phyloP scores from a whole-genome alignment of 2,113 vertebrate genomes.

The Sander lucioperca region DNA sequence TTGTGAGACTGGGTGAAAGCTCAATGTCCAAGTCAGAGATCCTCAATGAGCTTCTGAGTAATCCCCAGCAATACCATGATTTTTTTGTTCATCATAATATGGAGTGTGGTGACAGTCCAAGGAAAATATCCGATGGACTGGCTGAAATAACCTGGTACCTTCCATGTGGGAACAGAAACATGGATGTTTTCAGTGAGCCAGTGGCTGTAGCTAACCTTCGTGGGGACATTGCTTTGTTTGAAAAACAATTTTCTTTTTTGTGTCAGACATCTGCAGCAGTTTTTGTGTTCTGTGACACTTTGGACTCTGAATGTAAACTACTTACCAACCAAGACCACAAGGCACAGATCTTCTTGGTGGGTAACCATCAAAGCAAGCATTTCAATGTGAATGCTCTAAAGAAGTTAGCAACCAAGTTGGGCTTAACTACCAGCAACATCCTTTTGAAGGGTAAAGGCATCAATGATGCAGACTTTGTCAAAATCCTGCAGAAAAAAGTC shows the following conservation, averaged over 20 bases:
- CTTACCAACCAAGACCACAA: slow-evolving; percentile 65
- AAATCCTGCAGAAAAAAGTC: slow-evolving; percentile 36
- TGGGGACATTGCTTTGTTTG: slow-evolving; percentile 78
- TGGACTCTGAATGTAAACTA: slow-evolving; percentile 63
- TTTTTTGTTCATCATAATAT: slow-evolving; percentile 81
- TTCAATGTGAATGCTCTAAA: slow-evolving; percentile 22
- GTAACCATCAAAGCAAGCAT: slow-evolving; percentile 43
- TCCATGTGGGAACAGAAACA: slow-evolving; percentile 75
- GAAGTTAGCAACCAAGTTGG: slow-evolving; percentile 28
- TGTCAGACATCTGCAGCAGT: slow-evolving; percentile 82
- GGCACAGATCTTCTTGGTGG: slow-evolving; percentile 68
- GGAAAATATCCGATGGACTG: slow-evolving; percentile 83
- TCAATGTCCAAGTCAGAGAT: slow-evolving; percentile 86
- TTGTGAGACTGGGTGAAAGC: slow-evolving; percentile 83
- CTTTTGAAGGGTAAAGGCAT: slow-evolving; percentile 56
- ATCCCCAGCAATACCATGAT: slow-evolving; percentile 74
- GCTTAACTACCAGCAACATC: slow-evolving; percentile 49
- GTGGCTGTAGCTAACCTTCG: slow-evolving; percentile 81
- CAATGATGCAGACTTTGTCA: slow-evolving; percentile 73
- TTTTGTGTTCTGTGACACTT: slow-evolving; percentile 82
- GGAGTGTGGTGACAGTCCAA: slow-evolving; percentile 68
- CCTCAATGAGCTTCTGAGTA: slow-evolving; percentile 83
- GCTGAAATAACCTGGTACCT: slow-evolving; percentile 86
- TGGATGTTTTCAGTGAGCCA: slow-evolving; percentile 77
- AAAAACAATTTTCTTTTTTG: slow-evolving; percentile 82